Evolutionary conservation across 2,888 invertebrate species (phyloP).

Genomic region (Clusia tigrina): DNA sequence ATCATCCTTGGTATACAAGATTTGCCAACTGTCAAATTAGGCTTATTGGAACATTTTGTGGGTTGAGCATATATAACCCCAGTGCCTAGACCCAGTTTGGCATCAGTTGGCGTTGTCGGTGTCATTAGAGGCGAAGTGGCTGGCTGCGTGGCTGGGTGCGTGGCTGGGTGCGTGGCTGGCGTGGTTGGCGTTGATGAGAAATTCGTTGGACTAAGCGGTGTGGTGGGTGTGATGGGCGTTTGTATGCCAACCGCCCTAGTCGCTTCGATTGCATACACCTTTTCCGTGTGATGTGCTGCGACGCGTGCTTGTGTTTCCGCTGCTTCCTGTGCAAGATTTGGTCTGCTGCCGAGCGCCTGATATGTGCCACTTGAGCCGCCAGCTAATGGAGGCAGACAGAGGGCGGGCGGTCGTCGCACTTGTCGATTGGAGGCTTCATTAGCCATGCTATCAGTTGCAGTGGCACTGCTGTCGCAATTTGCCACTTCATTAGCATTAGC

Average conservation of each 20-base stretch:
- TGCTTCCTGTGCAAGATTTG: conserved; percentile 33
- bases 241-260: conserved; percentile 20
- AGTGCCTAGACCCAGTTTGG: conserved; percentile 44
- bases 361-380: conserved; percentile 37
- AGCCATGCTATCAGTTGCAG: conserved; percentile 1
- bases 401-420: conserved; percentile 14
- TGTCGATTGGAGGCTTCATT: conserved; percentile 18
- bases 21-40: conserved; percentile 31
- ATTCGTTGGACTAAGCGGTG: conserved; percentile 16
- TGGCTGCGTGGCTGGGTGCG: conserved; percentile 20
- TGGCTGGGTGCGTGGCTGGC: conserved; percentile 27
- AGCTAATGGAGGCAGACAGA: conserved; percentile 23
- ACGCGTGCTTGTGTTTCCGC: conserved; percentile 46
- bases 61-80: conserved; percentile 54
- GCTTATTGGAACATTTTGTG: conserved; percentile 40
- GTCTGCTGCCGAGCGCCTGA: conserved; percentile 37
- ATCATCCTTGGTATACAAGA: conserved; percentile 49
- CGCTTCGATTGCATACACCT: conserved; percentile 52
- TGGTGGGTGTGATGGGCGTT: conserved; percentile 22
- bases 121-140: conserved; percentile 22
- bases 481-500: conserved; percentile 7
- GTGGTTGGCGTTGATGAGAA: conserved; percentile 19
- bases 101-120: neutral
- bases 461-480: conserved; percentile 4
- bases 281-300: conserved; percentile 56